Evolutionary conservation across 35 echinoderm and acorn worm genomes (phyloP), one percentile per base, ranked within the genome.

Genomic region (Holothuria glaberrima): DNA sequence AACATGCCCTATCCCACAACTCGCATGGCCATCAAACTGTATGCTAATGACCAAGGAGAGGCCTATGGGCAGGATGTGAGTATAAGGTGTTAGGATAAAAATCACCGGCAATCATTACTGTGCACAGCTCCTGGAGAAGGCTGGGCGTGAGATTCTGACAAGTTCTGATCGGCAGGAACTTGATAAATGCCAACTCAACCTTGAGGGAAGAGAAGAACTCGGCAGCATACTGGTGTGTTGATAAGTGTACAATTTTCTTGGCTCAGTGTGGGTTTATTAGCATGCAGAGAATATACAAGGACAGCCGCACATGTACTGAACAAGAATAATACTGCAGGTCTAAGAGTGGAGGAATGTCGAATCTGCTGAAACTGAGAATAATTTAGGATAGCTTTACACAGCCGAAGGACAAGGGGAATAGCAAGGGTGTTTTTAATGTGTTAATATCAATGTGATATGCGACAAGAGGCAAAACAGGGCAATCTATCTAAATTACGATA

Each of bases 121-220:
- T 82, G n/a, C 21, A 35, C 48, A 84, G 58, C 54, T 61, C 52
- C 26, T 59, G 57, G 52, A 36, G 80, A 63, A 61, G 57, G 80
- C 74, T 48, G 33, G 50, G 74, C 74, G 50, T 22, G 27, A 78
- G 38, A 78, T 84, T 84, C 80, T 84, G 80, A 84, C 58, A 84
- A 59, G 80, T 63, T 61, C 80, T 34, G 80, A 84, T 84, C 80
- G 57, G 59, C 21, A 61, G 59, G 54, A 84, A 84, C 80, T 63
- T 84, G 80, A 84, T 84, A 61, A 84, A 84, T 84, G 80, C 52
- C 80, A 84, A 48, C 52, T 84, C 80, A 84, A 61, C 80, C 74
- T 78, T 78, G 74, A 78, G 74, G 74, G 74, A n/a, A 50, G 20
- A 48, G 27, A 48, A 33, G 25, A 69, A 75, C 22, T 78, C 74